phyloP scores from a whole-genome alignment of 2,797 vertebrate species.

The Phylloscopus collybita region DNA sequence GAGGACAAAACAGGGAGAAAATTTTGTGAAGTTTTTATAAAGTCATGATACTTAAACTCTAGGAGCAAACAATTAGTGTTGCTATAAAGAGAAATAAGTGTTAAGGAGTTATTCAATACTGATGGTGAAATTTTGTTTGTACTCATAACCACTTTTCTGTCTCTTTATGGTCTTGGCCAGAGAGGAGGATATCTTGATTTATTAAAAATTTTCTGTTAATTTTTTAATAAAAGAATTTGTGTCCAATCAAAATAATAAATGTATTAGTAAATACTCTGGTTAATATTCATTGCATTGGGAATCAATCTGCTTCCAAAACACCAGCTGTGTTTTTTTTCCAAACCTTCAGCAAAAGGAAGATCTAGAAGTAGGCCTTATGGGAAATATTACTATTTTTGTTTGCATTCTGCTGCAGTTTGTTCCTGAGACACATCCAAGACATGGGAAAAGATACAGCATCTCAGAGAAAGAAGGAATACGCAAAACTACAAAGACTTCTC shows the following conservation, averaged over 20 bases:
- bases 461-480: background rate
- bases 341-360: background rate
- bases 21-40: background rate
- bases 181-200: background rate
- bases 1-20: background rate
- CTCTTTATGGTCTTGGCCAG: background rate
- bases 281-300: background rate
- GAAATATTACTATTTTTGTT: constrained; percentile 13
- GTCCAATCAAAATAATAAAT: background rate
- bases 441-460: background rate
- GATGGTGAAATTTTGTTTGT: background rate
- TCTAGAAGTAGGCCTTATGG: background rate
- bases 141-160: background rate
- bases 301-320: background rate
- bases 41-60: background rate
- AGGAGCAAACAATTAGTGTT: background rate
- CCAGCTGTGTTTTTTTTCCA: background rate
- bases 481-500: constrained; percentile 40
- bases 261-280: background rate
- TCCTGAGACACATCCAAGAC: background rate
- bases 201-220: background rate
- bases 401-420: background rate
- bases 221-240: background rate
- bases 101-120: background rate
- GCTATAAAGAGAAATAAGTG: background rate